A percentile compares a stretch with the other conserved stretches of the same genome.
phyloP scores from a whole-genome alignment of 2,888 invertebrate genomes.

The Volucella inanis region DNA sequence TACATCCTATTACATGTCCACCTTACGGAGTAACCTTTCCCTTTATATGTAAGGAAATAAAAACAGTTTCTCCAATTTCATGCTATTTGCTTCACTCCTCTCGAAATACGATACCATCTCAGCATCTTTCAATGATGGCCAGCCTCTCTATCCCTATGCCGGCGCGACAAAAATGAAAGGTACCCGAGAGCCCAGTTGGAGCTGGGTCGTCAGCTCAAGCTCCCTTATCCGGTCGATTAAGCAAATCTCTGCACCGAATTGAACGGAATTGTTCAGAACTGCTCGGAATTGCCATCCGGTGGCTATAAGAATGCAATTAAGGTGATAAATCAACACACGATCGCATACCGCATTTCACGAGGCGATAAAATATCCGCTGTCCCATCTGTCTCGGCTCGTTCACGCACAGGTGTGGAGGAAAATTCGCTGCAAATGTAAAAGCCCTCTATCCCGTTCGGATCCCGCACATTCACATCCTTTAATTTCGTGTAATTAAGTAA shows the following conservation, averaged over 20 bases:
- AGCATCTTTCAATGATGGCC: slow-evolving; percentile 8
- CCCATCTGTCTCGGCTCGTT: slow-evolving; percentile 43
- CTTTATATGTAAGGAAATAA: slow-evolving; percentile 2
- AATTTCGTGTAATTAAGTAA: slow-evolving; percentile 73
- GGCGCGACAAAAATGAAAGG: slow-evolving; percentile 54
- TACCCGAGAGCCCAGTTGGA: slow-evolving; percentile 24
- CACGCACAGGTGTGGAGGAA: slow-evolving; percentile 58
- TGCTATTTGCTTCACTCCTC: slow-evolving; percentile 59
- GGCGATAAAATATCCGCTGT: slow-evolving; percentile 67
- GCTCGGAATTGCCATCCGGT: slow-evolving; percentile 63
- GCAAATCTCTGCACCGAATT: slow-evolving; percentile 55
- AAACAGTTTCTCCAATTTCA: slow-evolving; percentile 58
- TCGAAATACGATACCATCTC: slow-evolving; percentile 60
- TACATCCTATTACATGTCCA: slow-evolving; percentile 42
- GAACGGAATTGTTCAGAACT: slow-evolving; percentile 17
- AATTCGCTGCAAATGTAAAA: slow-evolving; percentile 18
- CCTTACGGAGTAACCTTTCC: slow-evolving; percentile 52
- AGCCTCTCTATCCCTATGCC: slow-evolving; percentile 1
- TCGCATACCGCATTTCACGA: slow-evolving; percentile 58
- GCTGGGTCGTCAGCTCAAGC: no score
- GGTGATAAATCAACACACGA: slow-evolving; percentile 71
- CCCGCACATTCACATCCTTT: slow-evolving; percentile 41
- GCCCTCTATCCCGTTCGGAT: slow-evolving; percentile 1
- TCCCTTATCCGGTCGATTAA: slow-evolving; percentile 68
- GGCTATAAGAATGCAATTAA: slow-evolving; percentile 69